Percentiles rank a stretch among this genome's conserved stretches.
Conservation (phyloP, 2,113 vertebrate species). For the Aptenodytes forsteri region DNA sequence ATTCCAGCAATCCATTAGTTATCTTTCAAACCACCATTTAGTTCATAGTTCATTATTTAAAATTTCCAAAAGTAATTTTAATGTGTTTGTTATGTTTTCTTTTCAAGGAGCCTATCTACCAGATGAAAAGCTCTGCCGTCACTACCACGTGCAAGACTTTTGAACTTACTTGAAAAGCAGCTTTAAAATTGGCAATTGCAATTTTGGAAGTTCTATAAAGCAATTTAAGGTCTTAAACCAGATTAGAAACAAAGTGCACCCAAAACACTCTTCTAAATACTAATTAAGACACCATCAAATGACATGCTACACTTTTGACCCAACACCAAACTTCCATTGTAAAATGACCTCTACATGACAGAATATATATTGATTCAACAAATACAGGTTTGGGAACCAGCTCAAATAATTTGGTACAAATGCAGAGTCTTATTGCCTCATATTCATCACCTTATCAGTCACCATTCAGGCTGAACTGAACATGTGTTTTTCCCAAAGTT, state of each 20-base stretch:
- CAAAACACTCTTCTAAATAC: not conserved
- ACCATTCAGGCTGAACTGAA: not conserved
- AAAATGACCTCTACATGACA: not conserved
- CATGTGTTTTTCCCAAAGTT: not conserved
- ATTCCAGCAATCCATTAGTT: not conserved
- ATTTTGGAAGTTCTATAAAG: not conserved
- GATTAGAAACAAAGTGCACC: not conserved
- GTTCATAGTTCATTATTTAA: not conserved
- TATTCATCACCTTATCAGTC: not conserved
- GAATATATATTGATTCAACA: not conserved
- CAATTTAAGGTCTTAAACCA: not conserved
- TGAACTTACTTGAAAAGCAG: not conserved
- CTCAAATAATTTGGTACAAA: not conserved
- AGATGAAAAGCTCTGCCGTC: not conserved
- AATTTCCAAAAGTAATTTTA: not conserved
- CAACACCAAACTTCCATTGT: not conserved
- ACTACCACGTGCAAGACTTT: not conserved
- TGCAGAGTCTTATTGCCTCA: not conserved
- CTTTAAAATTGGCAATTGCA: not conserved
- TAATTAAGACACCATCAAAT: not conserved
- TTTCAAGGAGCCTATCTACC: not conserved
- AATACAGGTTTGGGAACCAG: not conserved
- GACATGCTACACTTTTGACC: not conserved
- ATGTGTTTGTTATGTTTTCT: not conserved
- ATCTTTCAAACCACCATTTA: not conserved